A percentile compares a stretch with the other conserved stretches of the same genome.
These are phyloP conservation scores for Nanorana parkeri DNA, from an alignment of 2,113 vertebrate species.

Conservation along the genomic window DNA sequence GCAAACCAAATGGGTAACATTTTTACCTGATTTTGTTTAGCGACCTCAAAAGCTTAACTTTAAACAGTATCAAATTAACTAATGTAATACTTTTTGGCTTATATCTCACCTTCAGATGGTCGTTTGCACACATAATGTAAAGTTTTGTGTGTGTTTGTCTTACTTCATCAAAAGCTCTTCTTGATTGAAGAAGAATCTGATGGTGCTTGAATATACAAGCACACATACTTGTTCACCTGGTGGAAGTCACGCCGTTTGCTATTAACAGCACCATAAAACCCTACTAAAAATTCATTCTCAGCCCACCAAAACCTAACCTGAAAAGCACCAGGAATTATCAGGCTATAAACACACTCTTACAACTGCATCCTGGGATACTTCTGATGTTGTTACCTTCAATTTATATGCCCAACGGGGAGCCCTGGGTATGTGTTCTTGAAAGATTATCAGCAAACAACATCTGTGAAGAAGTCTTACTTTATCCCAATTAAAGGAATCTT, in stretches of 20 bases:
- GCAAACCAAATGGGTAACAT: too few species aligned
- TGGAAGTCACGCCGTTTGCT: slow-evolving; percentile 11
- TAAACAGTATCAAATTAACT: too few species aligned
- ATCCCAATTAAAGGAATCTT: slow-evolving; percentile 50
- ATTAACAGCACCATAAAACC: slow-evolving; percentile 35
- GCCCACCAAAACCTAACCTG: slow-evolving; percentile 14
- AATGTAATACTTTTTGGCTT: too few species aligned
- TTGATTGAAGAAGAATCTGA: not conserved
- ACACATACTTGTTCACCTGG: not conserved
- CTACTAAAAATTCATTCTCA: slow-evolving; percentile 39
- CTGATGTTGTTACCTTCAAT: slow-evolving; percentile 57
- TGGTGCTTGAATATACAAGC: not conserved
- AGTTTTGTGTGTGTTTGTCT: not conserved
- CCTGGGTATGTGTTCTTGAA: slow-evolving; percentile 52
- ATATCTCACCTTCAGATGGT: too few species aligned
- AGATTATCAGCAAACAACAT: slow-evolving; percentile 57
- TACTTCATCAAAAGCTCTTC: not conserved
- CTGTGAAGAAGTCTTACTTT: slow-evolving; percentile 52
- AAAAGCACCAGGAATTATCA: slow-evolving; percentile 50
- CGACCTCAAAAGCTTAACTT: too few species aligned
- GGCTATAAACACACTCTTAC: slow-evolving; percentile 36
- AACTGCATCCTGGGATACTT: slow-evolving; percentile 37
- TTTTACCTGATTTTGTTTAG: too few species aligned
- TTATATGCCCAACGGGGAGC: slow-evolving; percentile 52
- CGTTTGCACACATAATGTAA: too few species aligned